Base-by-base conservation (phyloP, 2,888 invertebrate genomes). In the Brachyptera risi region DNA sequence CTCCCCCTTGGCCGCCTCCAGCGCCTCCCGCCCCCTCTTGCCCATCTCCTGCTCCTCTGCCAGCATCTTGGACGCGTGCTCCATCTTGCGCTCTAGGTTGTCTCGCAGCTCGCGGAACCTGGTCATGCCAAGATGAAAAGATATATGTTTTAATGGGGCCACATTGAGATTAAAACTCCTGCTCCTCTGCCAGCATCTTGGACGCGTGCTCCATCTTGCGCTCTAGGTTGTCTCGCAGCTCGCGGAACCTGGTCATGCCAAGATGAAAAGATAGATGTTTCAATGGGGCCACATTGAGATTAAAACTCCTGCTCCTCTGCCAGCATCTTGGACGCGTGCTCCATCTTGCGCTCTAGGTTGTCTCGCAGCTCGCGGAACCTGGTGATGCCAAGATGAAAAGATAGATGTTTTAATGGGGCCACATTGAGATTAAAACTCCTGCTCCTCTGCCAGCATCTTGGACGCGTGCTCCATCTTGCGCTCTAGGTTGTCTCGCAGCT, bases 21-120 rank as follows among this genome's bases (percentile, higher is more conserved):
- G 42, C 26, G 61, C 62, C 11, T 62, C 65, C 24, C 58, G 61
- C 24, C 47, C 27, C 19, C 51, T 21, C 2, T 42, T 13, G 13
- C 57, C 63, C 38, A 64, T 27, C 23, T 51, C 50, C 26, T 56
- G 40, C 44, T 61, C 63, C 40, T 65, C 64, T 9, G 26, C 23
- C 23, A 57, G 24, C 2, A 51, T 40, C 19, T 23, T 31, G 19
- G 31, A 26, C 3, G 57, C 63, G 17, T 26, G 35, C 24, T 49
- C 57, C 42, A 59, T 35, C 57, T 60, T 35, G 9, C 42, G 47
- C 21, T 63, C 59, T 7, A 60, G 42, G 17, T 17, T 23, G n/a
- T 24, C 56, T n/a, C 61, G 49, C 49, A 61, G 51, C 40, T 54
- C 54, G 19, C 37, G 86, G 84, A 0, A 85, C 85, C n/a, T n/a